Evolutionary conservation across 2,113 vertebrate genomes (phyloP), one percentile per base, ranked within the genome.

Genomic region (Steatornis caripensis): DNA sequence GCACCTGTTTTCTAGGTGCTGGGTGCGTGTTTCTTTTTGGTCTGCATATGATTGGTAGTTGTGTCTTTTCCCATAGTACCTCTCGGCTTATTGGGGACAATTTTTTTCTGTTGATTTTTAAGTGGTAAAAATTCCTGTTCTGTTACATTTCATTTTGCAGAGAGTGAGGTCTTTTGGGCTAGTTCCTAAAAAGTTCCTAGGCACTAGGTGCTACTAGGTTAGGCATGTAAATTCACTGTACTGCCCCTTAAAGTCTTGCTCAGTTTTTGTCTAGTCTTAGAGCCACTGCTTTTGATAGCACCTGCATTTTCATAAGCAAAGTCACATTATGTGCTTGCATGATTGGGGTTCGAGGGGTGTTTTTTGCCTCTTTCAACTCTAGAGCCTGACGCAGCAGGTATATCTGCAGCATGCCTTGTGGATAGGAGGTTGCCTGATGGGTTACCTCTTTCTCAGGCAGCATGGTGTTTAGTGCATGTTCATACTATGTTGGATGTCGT

Each of bases 311-410:
- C 20, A 22, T 23, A 54, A 37, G 32, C 20, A 5, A 41, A 51
- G 29, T 68, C 21, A 14, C 12, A 3, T 37, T 11, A 7, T 23
- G 13, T 30, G 2, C 24, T n/a, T 69, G 27, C 7, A 11, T 15
- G 15, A 20, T 49, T 22, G 21, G 8, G 16, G 17, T 12, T 49
- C 0, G 2, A 68, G 39, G 49, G 23, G 6, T n/a, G 24, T 1
- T 2, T 8, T 72, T 71, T 43, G 10, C 14, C 29, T 22, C 19
- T 34, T 34, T 48, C 27, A 74, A 3, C 26, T 45, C 22, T 10
- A 6, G 30, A 27, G n/a, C 30, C 43, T 57, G 48, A 36, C 15
- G 5, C 12, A 24, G 60, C 17, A 36, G 48, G 5, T 68, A 8
- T 32, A 48, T 60, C 46, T 60, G 45, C 49, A 70, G 68, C 18